A percentile compares a stretch with the other conserved stretches of the same genome.
Evolutionary conservation across 2,888 invertebrate species (phyloP).

Genomic region (Orthosia cruda): DNA sequence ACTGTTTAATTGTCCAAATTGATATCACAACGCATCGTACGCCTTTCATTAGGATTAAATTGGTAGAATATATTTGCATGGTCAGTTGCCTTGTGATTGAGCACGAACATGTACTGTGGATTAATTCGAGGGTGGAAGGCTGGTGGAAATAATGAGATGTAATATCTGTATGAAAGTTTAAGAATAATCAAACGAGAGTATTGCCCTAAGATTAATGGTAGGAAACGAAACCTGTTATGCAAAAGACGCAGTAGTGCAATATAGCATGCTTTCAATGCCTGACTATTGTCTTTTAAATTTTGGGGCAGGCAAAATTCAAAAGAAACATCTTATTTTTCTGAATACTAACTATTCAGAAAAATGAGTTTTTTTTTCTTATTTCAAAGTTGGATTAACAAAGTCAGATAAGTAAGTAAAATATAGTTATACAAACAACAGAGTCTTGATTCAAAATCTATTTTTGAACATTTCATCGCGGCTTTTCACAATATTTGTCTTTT

Average conservation of each 20-base stretch:
- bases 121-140: not conserved
- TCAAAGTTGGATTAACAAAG: not conserved
- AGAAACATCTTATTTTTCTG: no score
- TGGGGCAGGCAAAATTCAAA: not conserved
- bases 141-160: not conserved
- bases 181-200: not conserved
- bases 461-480: conserved; percentile 8
- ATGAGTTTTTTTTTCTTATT: not conserved
- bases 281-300: conserved; percentile 3
- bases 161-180: not conserved
- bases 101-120: not conserved
- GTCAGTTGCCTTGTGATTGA: conserved; percentile 45
- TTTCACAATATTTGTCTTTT: conserved; percentile 17
- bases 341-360: not conserved
- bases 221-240: conserved; percentile 15
- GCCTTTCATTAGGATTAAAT: conserved; percentile 65
- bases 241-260: conserved; percentile 2
- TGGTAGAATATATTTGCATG: conserved; percentile 57
- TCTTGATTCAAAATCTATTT: conserved; percentile 18
- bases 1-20: conserved; percentile 68
- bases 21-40: conserved; percentile 61
- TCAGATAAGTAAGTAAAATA: conserved; percentile 19
- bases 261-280: not conserved
- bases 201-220: not conserved
- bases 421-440: conserved; percentile 11